Evolutionary conservation across 2,888 invertebrate genomes (phyloP).

Genomic region (Drosophila rellima): DNA sequence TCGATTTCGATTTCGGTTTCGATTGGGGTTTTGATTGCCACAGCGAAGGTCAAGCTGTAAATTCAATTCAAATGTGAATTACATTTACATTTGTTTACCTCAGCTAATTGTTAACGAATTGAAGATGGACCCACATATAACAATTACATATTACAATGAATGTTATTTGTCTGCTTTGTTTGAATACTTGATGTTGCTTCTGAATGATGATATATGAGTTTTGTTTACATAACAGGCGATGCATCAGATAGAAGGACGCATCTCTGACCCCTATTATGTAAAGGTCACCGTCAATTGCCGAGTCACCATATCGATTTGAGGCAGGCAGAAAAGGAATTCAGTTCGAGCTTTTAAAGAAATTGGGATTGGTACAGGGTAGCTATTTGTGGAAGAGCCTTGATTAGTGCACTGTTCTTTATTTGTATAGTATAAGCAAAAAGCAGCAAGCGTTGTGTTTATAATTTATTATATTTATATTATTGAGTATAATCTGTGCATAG

Average conservation of each 20-base stretch:
- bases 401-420: neutral
- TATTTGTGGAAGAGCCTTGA: neutral
- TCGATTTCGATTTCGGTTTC: constrained; percentile 38
- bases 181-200: constrained; percentile 29
- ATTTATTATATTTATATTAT: neutral
- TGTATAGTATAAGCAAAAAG: constrained; percentile 7
- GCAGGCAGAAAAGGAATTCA: neutral
- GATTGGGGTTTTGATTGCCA: constrained; percentile 53
- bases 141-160: constrained; percentile 32
- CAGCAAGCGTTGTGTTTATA: constrained; percentile 36
- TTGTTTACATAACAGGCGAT: constrained; percentile 4
- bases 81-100: constrained; percentile 65
- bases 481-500: constrained; percentile 3
- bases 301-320: neutral
- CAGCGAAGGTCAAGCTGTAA: constrained; percentile 62
- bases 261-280: constrained; percentile 1
- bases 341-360: neutral
- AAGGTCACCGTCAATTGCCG: neutral
- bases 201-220: constrained; percentile 34
- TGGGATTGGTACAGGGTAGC: neutral
- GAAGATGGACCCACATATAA: constrained; percentile 48
- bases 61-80: constrained; percentile 70
- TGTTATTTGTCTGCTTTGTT: constrained; percentile 10
- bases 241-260: constrained; percentile 10
- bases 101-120: constrained; percentile 61